Evolutionary conservation across 2,797 vertebrate species (phyloP).

Genomic region (Thamnophis elegans): DNA sequence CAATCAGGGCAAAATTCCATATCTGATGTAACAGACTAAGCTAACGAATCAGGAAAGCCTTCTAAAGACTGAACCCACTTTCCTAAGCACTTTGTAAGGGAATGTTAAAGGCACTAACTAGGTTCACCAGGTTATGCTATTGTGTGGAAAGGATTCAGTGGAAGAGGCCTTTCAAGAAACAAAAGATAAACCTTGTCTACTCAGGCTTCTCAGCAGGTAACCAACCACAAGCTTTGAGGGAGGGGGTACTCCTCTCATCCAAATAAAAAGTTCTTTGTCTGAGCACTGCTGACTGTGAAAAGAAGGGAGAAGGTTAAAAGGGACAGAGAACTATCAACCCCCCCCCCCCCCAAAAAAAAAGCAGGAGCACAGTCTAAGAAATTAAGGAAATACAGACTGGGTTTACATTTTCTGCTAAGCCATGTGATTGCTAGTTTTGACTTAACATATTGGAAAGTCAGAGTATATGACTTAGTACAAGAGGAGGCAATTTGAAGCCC

Average conservation of each 20-base stretch:
- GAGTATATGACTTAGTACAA: neutral
- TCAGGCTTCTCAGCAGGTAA: neutral
- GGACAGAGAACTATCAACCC: neutral
- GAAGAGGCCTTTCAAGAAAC: neutral
- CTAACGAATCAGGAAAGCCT: neutral
- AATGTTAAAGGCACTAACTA: neutral
- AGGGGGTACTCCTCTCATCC: neutral
- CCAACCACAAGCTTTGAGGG: neutral
- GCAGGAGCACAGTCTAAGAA: neutral
- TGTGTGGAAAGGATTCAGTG: neutral
- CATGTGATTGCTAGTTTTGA: neutral
- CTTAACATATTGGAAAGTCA: neutral
- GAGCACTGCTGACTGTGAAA: neutral
- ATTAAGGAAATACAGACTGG: neutral
- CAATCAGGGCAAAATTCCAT: neutral
- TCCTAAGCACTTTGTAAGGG: neutral
- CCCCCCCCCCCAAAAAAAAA: neutral
- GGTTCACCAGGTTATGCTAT: neutral
- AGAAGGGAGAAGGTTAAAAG: neutral
- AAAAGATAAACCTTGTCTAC: neutral
- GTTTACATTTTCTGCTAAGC: neutral
- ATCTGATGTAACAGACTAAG: neutral
- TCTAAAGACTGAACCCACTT: neutral
- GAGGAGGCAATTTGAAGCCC: neutral
- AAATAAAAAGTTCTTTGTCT: neutral